phyloP scores from a whole-genome alignment of 2,888 invertebrate species.

The Pardosa pseudoannulata region DNA sequence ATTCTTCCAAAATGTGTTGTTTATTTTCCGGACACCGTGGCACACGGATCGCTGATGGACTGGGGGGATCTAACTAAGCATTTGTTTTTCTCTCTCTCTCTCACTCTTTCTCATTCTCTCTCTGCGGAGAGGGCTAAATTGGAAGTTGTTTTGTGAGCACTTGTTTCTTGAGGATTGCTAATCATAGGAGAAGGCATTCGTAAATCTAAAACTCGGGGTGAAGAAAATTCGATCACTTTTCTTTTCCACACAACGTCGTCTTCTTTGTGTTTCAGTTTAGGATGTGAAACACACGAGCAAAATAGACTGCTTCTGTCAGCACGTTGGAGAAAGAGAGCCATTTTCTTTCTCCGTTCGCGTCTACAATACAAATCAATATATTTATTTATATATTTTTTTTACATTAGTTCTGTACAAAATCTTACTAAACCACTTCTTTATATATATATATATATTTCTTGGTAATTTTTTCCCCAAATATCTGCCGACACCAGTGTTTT shows the following conservation, averaged over 20 bases:
- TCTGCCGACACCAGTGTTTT: conserved; percentile 8
- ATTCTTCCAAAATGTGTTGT: neutral
- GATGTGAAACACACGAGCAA: conserved; percentile 38
- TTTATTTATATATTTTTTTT: conserved; percentile 3
- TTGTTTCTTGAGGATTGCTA: conserved; percentile 65
- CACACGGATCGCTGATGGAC: neutral
- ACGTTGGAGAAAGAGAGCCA: conserved; percentile 35
- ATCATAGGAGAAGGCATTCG: conserved; percentile 67
- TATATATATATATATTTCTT: neutral
- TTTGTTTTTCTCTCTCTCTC: neutral
- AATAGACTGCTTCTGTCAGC: conserved; percentile 32
- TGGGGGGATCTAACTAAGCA: neutral
- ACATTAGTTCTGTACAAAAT: neutral
- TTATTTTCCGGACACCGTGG: too few species aligned
- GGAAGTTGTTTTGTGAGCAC: conserved; percentile 71
- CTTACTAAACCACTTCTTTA: neutral
- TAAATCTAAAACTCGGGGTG: conserved; percentile 28
- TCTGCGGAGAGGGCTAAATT: conserved; percentile 37
- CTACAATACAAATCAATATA: conserved; percentile 20
- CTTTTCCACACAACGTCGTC: conserved; percentile 14
- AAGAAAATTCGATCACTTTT: conserved; percentile 26
- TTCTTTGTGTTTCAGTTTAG: conserved; percentile 26
- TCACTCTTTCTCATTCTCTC: conserved; percentile 5
- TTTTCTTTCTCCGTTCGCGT: conserved; percentile 36
- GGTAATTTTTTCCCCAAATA: neutral